phyloP scores from a whole-genome alignment of 2,113 vertebrate species.

The Psephotus haematonotus region DNA sequence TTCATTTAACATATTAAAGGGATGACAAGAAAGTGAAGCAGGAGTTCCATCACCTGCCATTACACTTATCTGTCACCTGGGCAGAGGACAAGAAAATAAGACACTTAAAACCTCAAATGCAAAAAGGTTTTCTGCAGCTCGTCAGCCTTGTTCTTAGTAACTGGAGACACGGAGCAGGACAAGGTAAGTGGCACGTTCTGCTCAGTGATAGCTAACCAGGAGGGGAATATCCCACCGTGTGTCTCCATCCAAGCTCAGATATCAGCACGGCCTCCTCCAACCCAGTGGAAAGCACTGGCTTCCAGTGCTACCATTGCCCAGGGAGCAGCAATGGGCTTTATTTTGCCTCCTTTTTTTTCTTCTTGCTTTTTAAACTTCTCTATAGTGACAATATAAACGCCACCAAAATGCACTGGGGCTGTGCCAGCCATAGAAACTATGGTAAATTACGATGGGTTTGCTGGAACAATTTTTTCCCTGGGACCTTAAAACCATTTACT shows the following conservation, averaged over 20 bases:
- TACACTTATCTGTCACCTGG: neutral
- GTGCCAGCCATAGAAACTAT: slow-evolving; percentile 4
- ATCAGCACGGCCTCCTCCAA: neutral
- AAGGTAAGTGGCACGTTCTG: neutral
- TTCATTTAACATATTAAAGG: neutral
- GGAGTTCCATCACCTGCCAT: neutral
- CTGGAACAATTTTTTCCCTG: slow-evolving; percentile 30
- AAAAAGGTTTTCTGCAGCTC: neutral
- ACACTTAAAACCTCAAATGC: neutral
- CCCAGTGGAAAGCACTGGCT: accelerated
- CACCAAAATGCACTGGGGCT: neutral
- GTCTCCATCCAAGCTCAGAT: neutral
- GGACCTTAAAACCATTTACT: slow-evolving; percentile 59
- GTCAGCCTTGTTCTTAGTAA: neutral
- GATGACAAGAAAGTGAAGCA: neutral
- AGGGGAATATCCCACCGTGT: neutral
- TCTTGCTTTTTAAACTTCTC: neutral
- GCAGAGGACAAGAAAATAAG: slow-evolving; percentile 24
- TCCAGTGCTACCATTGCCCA: neutral
- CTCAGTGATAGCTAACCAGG: neutral
- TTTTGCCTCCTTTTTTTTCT: neutral
- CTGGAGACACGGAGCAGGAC: neutral
- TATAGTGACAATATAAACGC: neutral
- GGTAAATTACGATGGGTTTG: slow-evolving; percentile 25
- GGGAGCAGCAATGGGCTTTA: neutral